Evolutionary conservation across 2,888 invertebrate species (phyloP), one percentile per base, ranked within the genome.

Genomic region (Oeneis ivallda): DNA sequence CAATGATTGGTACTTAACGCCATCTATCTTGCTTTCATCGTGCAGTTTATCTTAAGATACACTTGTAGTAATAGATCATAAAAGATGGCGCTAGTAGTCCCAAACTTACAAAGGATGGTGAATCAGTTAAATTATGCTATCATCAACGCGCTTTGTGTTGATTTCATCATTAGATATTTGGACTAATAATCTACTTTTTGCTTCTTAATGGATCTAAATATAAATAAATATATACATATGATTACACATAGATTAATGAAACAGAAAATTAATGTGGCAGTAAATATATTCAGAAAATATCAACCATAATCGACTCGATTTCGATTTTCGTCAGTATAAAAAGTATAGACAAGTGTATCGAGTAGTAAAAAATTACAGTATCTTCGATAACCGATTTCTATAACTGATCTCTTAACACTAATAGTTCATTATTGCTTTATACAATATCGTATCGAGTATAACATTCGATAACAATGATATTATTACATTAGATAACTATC

Each of bases 241-340:
- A n/a, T 7, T n/a, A n/a, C n/a, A n/a, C n/a, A 52, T 49, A 15
- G 17, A 6, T 39, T 63, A 77, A 76, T 76, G 68, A 76, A 75
- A 75, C 73, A 84, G 82, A 76, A 74, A 77, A 73, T 69, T 72
- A 74, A 81, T 83, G 85, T 90, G 86, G 89, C 85, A 92, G 90
- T 91, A 91, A 89, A 92, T 90, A 91, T 92, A 92, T 89, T 91
- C 87, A 89, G 89, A 90, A 90, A 92, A 90, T 90, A 92, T 89
- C 81, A 89, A 89, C 86, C 84, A 80, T 85, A 80, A 81, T 85
- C 81, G 84, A 86, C 84, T 85, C 82, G 82, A 85, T 83, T 84
- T 84, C 17, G 47, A 26, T 13, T 50, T 50, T 50, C 76, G 85
- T 87, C 86, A 83, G 79, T 86, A 84, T 86, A 89, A 87, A 87